phyloP scores from a whole-genome alignment of 2,797 vertebrate genomes.

The Enteromius mattozi region DNA sequence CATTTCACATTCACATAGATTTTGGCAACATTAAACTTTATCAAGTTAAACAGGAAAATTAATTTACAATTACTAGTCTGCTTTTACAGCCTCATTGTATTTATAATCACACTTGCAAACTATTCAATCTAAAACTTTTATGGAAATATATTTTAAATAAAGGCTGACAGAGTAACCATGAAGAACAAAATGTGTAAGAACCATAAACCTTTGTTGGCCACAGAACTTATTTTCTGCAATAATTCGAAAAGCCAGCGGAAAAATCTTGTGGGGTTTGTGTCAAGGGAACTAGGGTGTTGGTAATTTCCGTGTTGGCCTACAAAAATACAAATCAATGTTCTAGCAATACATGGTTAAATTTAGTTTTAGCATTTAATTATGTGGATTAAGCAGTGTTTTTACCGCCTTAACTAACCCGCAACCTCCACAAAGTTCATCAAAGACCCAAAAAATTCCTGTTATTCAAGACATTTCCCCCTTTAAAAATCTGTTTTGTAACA shows the following conservation, averaged over 20 bases:
- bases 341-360: background rate
- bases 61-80: background rate
- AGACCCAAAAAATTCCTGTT: background rate
- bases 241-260: background rate
- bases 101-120: background rate
- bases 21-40: background rate
- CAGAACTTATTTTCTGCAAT: background rate
- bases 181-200: background rate
- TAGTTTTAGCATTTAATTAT: slow-evolving; percentile 4
- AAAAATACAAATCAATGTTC: background rate
- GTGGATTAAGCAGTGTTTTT: background rate
- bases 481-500: slow-evolving; percentile 23
- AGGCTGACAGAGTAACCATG: background rate
- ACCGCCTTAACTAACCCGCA: background rate
- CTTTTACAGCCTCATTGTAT: background rate
- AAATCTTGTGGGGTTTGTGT: background rate
- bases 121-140: background rate
- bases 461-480: background rate
- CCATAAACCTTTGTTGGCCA: background rate
- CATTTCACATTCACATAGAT: background rate
- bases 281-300: too few species aligned
- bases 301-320: background rate
- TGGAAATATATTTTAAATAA: background rate
- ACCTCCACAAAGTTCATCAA: background rate
- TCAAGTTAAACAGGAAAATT: background rate